Conservation (phyloP, 2,113 vertebrate genomes). For the Sula dactylatra region DNA sequence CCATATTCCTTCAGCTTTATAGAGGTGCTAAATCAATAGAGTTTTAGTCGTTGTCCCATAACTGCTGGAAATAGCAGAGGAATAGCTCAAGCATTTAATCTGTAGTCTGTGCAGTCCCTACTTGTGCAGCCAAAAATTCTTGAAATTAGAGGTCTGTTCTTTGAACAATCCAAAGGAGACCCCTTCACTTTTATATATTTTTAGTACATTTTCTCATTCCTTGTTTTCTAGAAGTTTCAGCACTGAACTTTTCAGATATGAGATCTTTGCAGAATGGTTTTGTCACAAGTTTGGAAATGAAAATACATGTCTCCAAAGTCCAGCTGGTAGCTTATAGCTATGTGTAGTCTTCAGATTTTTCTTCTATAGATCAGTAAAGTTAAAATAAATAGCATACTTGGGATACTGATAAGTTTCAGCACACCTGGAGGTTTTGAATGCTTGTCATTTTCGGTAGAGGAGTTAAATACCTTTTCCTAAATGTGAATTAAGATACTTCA, state of each 20-base stretch:
- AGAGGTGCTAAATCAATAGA: neutral
- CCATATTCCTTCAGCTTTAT: neutral
- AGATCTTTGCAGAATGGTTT: neutral
- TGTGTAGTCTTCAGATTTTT: neutral
- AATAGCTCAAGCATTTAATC: neutral
- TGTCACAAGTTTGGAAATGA: neutral
- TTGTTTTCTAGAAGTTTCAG: neutral
- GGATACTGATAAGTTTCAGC: neutral
- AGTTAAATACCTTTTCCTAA: neutral
- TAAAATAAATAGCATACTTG: neutral
- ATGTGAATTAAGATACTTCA: neutral
- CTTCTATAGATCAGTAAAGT: neutral
- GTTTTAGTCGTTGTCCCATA: neutral
- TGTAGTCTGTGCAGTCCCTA: neutral
- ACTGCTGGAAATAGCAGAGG: neutral
- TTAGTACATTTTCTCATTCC: neutral
- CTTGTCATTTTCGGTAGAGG: neutral
- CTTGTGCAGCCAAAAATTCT: neutral
- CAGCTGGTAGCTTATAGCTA: neutral
- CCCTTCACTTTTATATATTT: neutral
- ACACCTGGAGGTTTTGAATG: neutral
- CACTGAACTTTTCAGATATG: neutral
- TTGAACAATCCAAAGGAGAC: neutral
- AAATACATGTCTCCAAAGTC: neutral
- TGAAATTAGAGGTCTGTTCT: neutral